phyloP scores from a whole-genome alignment of 2,888 invertebrate species.

The Heliconius sara region DNA sequence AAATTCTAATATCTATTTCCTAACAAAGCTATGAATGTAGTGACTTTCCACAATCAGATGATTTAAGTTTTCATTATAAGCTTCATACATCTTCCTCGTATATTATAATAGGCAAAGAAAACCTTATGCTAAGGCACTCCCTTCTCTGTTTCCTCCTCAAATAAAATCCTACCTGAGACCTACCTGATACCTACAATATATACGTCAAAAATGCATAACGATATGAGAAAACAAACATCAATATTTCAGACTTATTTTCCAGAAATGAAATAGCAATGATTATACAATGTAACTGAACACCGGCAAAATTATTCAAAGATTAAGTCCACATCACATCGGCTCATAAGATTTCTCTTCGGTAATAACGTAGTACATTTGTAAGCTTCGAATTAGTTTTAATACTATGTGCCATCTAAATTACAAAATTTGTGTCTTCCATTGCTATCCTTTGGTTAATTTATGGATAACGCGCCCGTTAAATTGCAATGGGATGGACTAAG shows the following conservation, averaged over 20 bases:
- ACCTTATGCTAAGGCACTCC: background rate
- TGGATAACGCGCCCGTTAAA: conserved; percentile 10
- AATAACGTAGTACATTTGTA: conserved; percentile 36
- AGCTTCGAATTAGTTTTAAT: conserved; percentile 39
- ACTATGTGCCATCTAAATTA: conserved; percentile 36
- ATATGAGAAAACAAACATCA: background rate
- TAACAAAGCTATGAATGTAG: too few relatives aligned
- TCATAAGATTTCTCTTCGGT: conserved; percentile 32
- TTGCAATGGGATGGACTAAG: conserved; percentile 1
- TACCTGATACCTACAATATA: too few relatives aligned
- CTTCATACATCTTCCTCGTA: background rate
- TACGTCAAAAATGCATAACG: too few relatives aligned
- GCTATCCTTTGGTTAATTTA: conserved; percentile 12
- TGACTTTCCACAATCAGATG: too few relatives aligned
- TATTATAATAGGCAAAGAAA: background rate
- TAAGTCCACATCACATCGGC: conserved; percentile 34
- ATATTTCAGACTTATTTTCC: background rate
- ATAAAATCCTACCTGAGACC: too few relatives aligned
- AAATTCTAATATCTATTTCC: too few relatives aligned
- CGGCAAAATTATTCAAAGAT: conserved; percentile 34
- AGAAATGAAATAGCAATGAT: background rate
- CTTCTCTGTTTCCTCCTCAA: too few relatives aligned
- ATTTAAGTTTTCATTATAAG: too few relatives aligned
- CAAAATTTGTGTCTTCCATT: conserved; percentile 24
- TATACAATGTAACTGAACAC: background rate